Conservation (phyloP, 2,113 vertebrate genomes). For the Antechinus flavipes region DNA sequence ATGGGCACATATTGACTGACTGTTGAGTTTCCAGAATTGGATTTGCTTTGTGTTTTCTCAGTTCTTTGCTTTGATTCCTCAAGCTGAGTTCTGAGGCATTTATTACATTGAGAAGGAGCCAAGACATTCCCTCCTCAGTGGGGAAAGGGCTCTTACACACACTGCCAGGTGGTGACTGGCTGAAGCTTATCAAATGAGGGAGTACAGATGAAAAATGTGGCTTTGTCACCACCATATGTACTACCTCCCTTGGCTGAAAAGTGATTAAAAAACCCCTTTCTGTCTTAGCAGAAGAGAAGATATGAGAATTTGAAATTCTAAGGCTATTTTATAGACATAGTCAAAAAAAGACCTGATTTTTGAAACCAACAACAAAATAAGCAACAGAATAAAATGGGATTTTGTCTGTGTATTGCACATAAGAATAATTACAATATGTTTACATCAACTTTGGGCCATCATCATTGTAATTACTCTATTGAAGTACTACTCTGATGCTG, state of each 20-base stretch:
- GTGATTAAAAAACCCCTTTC: neutral
- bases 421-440: neutral
- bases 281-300: neutral
- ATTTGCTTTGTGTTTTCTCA: neutral
- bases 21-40: neutral
- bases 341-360: neutral
- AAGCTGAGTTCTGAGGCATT: neutral
- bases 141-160: neutral
- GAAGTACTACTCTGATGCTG: neutral
- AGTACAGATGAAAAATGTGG: neutral
- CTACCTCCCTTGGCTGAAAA: neutral
- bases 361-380: neutral
- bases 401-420: neutral
- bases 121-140: neutral
- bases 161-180: neutral
- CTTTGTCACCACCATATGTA: neutral
- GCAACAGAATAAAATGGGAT: neutral
- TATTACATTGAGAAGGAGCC: neutral
- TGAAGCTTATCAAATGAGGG: neutral
- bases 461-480: neutral
- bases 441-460: neutral
- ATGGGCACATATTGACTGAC: neutral
- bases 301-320: neutral
- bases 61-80: neutral
- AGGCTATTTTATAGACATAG: neutral